Conservation (phyloP, 2,797 vertebrate genomes). For the Triplophysa yarkandensis region DNA sequence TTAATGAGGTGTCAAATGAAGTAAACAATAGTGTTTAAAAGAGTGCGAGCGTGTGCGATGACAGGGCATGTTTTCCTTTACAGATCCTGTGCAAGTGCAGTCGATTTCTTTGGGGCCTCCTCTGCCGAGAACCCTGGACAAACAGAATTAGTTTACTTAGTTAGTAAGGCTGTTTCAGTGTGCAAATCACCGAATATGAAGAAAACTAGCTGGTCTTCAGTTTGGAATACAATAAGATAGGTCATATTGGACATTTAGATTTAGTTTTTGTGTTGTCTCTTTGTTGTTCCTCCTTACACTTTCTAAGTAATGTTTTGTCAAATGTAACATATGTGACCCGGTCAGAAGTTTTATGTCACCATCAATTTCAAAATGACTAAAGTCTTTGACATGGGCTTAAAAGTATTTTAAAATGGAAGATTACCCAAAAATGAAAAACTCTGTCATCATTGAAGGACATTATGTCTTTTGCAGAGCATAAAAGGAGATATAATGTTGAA, state of each 20-base stretch:
- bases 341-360: too few species aligned
- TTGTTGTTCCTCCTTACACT: too few species aligned
- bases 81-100: slow-evolving; percentile 58
- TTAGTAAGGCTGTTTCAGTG: slow-evolving; percentile 7
- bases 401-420: too few species aligned
- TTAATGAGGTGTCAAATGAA: slow-evolving; percentile 80
- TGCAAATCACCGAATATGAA: neutral
- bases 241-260: neutral
- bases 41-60: slow-evolving; percentile 63
- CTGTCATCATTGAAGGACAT: too few species aligned
- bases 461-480: too few species aligned
- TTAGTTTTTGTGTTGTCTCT: neutral
- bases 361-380: too few species aligned
- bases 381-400: too few species aligned
- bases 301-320: too few species aligned
- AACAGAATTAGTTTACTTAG: slow-evolving; percentile 64
- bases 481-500: too few species aligned
- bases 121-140: slow-evolving; percentile 63
- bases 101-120: slow-evolving; percentile 48
- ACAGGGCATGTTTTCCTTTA: slow-evolving; percentile 68
- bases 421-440: too few species aligned
- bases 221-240: neutral
- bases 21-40: slow-evolving; percentile 72
- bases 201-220: neutral
- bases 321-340: too few species aligned